Conservation (phyloP, 2,797 vertebrate genomes). For the Steatocranus sp. region DNA sequence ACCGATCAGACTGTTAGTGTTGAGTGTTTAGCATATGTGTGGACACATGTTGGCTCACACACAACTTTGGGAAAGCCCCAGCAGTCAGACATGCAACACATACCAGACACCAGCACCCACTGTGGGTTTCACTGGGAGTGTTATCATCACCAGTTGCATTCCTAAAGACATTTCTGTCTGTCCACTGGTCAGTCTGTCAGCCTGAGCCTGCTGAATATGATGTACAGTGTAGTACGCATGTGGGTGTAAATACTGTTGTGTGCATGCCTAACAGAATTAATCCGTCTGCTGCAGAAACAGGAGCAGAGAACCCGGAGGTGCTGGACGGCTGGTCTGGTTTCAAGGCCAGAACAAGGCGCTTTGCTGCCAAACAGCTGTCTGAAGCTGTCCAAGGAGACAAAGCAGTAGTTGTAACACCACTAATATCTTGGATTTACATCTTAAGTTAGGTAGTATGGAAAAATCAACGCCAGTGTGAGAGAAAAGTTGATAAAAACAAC, state of each 20-base stretch:
- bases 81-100: constrained; percentile 16
- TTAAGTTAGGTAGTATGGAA: not conserved
- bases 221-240: not conserved
- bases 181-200: not conserved
- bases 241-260: not conserved
- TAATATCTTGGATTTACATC: not conserved
- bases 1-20: not conserved
- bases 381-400: not conserved
- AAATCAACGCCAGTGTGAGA: not conserved
- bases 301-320: not conserved
- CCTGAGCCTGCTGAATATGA: not conserved
- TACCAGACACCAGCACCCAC: constrained; percentile 42
- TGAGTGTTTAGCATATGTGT: not conserved
- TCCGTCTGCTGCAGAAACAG: not conserved
- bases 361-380: constrained; percentile 37
- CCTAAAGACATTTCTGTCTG: not conserved
- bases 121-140: not conserved
- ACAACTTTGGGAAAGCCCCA: constrained; percentile 34
- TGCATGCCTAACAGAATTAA: not conserved
- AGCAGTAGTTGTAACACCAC: not conserved
- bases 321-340: constrained; percentile 10
- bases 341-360: not conserved
- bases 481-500: not conserved
- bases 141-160: constrained; percentile 7
- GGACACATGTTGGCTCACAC: not conserved